Base-by-base conservation (phyloP, 2,888 invertebrate species). In the Spialia ferax region DNA sequence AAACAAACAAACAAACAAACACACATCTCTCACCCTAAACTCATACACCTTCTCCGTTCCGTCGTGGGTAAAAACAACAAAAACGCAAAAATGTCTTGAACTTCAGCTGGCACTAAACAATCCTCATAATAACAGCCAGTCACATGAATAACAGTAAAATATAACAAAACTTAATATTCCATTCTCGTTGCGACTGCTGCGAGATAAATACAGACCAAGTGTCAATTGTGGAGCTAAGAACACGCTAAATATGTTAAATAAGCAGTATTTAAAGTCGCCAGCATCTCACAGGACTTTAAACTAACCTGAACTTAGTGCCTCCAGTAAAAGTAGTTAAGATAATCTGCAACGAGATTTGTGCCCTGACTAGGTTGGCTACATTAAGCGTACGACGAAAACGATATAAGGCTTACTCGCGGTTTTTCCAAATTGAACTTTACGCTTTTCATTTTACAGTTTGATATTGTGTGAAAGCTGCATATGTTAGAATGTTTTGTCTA, bases 271-370 rank as follows among this genome's bases (percentile, higher is more conserved):
- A 65, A 57, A 65, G 62, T 52, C 35, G 26, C 48, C 57, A 52
- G 52, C 42, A 29, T 56, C 29, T 48, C 52, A 42, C 54, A 52
- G 59, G 65, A 56, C 56, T 64, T 59, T 59, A 59, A 65, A 65
- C 38, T 52, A 50, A 29, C 79, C 76, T 79, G 83, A 83, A 83
- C 82, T 84, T 83, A 79, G 82, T 79, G 79, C 83, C 78, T 79
- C 81, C 79, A 84, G 87, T 87, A 88, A 90, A 91, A 86, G 88
- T 87, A 86, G 88, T 79, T 81, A 78, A 89, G 89, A 92, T 92
- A 86, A 92, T 92, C 90, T 88, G 73, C 78, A 76, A 79, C 79
- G 74, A 91, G 89, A 91, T 90, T 92, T 90, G 87, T 91, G 84
- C 84, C 85, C 87, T 75, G 89, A 84, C 89, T 88, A 88, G 87